phyloP scores from a whole-genome alignment of 2,888 invertebrate genomes.

The Lithosia quadra region DNA sequence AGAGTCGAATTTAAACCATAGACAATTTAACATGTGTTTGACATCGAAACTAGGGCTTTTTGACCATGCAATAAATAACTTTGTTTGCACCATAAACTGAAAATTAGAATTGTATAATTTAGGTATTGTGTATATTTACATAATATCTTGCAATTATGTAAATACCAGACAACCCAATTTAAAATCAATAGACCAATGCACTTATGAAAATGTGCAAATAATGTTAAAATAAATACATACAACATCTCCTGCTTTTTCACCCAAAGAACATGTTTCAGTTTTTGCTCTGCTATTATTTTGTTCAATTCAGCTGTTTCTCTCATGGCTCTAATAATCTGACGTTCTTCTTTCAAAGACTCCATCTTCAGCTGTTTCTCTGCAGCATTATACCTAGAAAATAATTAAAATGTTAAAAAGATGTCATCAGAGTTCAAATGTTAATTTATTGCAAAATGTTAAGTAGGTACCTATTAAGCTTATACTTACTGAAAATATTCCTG shows the following conservation, averaged over 20 bases:
- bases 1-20: neutral
- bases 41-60: neutral
- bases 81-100: neutral
- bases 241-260: constrained; percentile 76
- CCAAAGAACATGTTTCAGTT: constrained; percentile 84
- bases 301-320: constrained; percentile 88
- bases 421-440: accelerated
- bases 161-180: neutral
- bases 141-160: neutral
- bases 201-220: neutral
- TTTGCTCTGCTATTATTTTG: constrained; percentile 88
- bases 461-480: neutral
- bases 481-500: constrained; percentile 73
- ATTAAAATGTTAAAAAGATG: neutral
- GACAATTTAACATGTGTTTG: neutral
- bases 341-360: constrained; percentile 78
- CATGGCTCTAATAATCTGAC: constrained; percentile 77
- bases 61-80: neutral
- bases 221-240: constrained; percentile 60
- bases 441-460: no score
- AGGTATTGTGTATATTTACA: no score
- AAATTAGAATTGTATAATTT: no score
- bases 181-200: neutral
- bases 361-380: constrained; percentile 76
- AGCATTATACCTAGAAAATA: constrained; percentile 58